Evolutionary conservation across 2,888 invertebrate species (phyloP).

Genomic region (Amphipoea lucens): DNA sequence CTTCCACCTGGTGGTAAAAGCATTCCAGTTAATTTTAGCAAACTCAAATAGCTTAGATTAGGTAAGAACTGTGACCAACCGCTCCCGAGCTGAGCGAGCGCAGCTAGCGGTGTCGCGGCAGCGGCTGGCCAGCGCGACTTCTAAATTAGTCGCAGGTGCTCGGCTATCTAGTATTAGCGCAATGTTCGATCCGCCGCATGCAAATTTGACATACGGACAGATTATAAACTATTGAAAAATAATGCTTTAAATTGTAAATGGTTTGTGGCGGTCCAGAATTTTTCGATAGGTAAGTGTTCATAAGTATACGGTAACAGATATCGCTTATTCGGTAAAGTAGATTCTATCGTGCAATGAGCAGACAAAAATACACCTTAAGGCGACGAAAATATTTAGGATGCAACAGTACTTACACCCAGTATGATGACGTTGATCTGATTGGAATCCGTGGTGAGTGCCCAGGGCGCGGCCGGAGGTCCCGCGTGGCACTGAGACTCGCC

Average conservation of each 20-base stretch:
- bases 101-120: no score
- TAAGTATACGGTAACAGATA: background rate
- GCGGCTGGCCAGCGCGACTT: background rate
- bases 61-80: background rate
- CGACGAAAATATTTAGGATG: background rate
- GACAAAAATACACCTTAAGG: background rate
- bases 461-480: constrained; percentile 87
- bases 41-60: background rate
- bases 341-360: background rate
- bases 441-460: constrained; percentile 87
- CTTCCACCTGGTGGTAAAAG: constrained; percentile 89
- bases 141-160: background rate
- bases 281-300: background rate
- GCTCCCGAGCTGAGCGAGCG: background rate
- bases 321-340: background rate
- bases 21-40: background rate
- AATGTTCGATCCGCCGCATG: background rate
- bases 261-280: background rate
- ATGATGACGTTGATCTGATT: constrained; percentile 95
- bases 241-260: no score
- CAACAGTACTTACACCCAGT: constrained; percentile 91
- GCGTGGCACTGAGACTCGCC: constrained; percentile 85
- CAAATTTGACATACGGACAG: background rate
- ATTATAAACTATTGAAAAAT: no score
- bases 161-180: background rate